Percentiles rank a stretch among this genome's conserved stretches.
Conservation (phyloP, 1,140 invertebrate species). For the Chionoecetes opilio region DNA sequence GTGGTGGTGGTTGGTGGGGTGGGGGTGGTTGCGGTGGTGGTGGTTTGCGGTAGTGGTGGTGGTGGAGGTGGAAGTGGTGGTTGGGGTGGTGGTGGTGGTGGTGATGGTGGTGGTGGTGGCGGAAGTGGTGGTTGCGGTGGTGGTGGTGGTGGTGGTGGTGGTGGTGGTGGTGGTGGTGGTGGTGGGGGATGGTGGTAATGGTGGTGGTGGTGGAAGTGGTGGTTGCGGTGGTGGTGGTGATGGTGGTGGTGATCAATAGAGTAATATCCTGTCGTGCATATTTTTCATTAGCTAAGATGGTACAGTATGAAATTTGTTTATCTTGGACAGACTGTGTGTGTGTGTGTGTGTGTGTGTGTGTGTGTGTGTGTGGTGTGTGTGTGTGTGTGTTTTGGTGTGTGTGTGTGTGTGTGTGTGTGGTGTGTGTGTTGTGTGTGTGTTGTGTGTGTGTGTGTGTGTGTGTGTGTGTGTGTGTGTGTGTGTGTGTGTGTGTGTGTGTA, state of each 20-base stretch:
- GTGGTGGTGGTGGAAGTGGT: background rate
- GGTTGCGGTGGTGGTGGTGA: background rate
- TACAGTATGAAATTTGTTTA: background rate
- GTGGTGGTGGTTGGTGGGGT: background rate
- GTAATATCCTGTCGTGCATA: background rate
- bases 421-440: background rate
- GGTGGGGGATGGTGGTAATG: background rate
- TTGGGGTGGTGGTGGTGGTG: background rate
- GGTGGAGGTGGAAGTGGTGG: background rate
- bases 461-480: constrained; percentile 27
- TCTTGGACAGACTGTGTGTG: background rate
- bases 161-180: background rate
- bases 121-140: background rate
- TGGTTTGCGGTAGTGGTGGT: background rate
- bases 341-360: constrained; percentile 12
- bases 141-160: no score
- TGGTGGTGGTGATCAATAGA: background rate
- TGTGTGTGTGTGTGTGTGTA: background rate
- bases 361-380: constrained; percentile 27
- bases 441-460: constrained; percentile 27
- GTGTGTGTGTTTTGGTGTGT: constrained; percentile 27
- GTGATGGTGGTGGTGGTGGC: background rate
- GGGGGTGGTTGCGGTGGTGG: background rate
- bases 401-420: background rate
- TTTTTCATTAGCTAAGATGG: background rate